A percentile compares a stretch with the other conserved stretches of the same genome.
These are phyloP conservation scores for Eupithecia dodoneata DNA, from an alignment of 2,888 invertebrate species.

Conservation along the genomic window DNA sequence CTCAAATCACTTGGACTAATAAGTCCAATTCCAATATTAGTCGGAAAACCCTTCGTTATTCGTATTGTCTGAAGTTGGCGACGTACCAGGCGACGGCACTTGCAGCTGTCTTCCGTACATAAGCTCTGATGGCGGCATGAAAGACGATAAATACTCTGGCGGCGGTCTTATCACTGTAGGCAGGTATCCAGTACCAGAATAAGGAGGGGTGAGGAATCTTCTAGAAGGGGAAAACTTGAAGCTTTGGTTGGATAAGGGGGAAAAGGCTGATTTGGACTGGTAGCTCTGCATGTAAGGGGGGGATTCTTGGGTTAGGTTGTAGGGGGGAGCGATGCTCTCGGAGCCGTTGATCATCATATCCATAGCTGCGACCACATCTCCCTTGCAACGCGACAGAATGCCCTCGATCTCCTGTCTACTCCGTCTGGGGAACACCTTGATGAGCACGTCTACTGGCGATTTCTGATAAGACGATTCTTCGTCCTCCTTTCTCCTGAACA, in stretches of 20 bases:
- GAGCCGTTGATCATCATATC: slow-evolving; percentile 92
- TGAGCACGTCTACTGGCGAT: slow-evolving; percentile 94
- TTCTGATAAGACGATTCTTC: slow-evolving; percentile 74
- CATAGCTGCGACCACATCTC: slow-evolving; percentile 96
- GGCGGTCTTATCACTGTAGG: slow-evolving; percentile 89
- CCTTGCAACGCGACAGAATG: slow-evolving; percentile 91
- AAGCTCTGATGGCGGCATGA: slow-evolving; percentile 77
- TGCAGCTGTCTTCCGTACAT: slow-evolving; percentile 78
- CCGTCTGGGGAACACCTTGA: slow-evolving; percentile 95
- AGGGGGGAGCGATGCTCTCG: slow-evolving; percentile 63
- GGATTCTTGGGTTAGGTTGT: slow-evolving; percentile 73
- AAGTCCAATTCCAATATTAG: slow-evolving; percentile 66
- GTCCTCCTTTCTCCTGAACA: slow-evolving; percentile 69
- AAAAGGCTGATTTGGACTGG: slow-evolving; percentile 90
- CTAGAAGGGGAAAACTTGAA: slow-evolving; percentile 88
- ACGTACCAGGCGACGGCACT: slow-evolving; percentile 78
- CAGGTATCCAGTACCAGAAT: slow-evolving; percentile 92
- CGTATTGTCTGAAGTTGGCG: slow-evolving; percentile 80
- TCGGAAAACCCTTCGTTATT: slow-evolving; percentile 81
- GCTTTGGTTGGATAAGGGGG: slow-evolving; percentile 86
- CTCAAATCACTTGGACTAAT: slow-evolving; percentile 35
- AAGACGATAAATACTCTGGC: slow-evolving; percentile 77
- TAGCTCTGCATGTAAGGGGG: slow-evolving; percentile 77
- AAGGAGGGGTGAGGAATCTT: slow-evolving; percentile 92
- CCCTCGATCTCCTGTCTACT: slow-evolving; percentile 94